Evolutionary conservation across 2,113 vertebrate species (phyloP).

Genomic region (Alectura lathami): DNA sequence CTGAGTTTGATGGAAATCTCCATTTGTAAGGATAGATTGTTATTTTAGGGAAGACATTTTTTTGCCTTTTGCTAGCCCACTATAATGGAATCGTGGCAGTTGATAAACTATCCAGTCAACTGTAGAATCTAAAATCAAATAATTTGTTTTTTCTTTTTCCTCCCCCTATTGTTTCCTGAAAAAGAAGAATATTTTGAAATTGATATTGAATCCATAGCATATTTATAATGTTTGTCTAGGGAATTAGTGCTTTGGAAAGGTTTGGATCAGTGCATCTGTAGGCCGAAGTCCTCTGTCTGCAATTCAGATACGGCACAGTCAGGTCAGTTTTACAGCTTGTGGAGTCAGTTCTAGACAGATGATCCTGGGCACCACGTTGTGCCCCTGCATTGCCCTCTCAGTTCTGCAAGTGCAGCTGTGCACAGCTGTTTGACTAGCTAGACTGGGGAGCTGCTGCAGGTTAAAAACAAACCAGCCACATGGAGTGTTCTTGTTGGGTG

Average conservation of each 20-base stretch:
- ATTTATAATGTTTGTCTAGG: background rate
- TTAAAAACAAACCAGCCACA: background rate
- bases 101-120: background rate
- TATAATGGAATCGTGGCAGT: background rate
- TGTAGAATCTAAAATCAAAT: background rate
- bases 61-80: background rate
- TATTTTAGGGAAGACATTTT: background rate
- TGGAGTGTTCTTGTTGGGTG: background rate
- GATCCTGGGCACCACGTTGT: background rate
- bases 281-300: background rate
- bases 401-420: background rate
- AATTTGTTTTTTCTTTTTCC: background rate
- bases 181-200: background rate
- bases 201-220: background rate
- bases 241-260: background rate
- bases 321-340: background rate
- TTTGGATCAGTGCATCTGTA: background rate
- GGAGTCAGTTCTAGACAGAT: background rate
- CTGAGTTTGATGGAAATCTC: background rate
- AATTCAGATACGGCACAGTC: background rate
- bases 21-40: background rate
- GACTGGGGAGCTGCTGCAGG: background rate
- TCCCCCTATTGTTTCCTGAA: background rate
- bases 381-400: background rate
- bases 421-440: rapidly evolving